A percentile compares a stretch with the other conserved stretches of the same genome.
Evolutionary conservation across 2,888 invertebrate genomes (phyloP).

Genomic region (Hemithea aestivaria): DNA sequence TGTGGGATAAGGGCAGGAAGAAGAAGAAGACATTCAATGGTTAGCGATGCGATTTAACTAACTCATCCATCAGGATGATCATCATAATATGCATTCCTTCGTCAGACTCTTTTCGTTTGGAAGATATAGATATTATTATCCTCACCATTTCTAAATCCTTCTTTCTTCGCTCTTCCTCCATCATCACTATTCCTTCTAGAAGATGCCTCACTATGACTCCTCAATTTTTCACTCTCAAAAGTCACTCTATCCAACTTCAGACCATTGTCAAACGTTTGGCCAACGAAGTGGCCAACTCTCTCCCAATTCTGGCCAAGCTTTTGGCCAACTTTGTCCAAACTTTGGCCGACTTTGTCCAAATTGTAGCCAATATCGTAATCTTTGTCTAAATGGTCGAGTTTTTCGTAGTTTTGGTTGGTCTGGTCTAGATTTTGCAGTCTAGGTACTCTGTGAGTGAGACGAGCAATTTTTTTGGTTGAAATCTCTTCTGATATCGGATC

Average conservation of each 20-base stretch:
- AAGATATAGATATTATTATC: background rate
- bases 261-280: slow-evolving; percentile 38
- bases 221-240: slow-evolving; percentile 59
- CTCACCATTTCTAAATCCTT: slow-evolving; percentile 51
- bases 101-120: too few species aligned
- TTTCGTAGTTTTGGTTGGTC: slow-evolving; percentile 20
- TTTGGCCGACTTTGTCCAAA: slow-evolving; percentile 31
- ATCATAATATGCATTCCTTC: too few species aligned
- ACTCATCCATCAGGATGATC: too few species aligned
- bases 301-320: slow-evolving; percentile 22
- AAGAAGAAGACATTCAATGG: too few species aligned
- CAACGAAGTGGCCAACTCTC: slow-evolving; percentile 32
- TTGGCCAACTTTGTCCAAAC: slow-evolving; percentile 20
- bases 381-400: slow-evolving; percentile 21
- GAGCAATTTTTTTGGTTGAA: slow-evolving; percentile 39
- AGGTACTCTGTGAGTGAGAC: slow-evolving; percentile 41
- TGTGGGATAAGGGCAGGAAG: too few species aligned
- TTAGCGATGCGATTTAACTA: too few species aligned
- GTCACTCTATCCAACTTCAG: slow-evolving; percentile 51
- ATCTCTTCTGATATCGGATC: slow-evolving; percentile 39
- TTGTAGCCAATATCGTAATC: slow-evolving; percentile 9
- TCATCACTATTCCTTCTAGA: slow-evolving; percentile 68
- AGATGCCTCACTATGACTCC: slow-evolving; percentile 57
- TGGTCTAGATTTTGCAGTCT: slow-evolving; percentile 33
- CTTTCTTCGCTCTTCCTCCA: slow-evolving; percentile 46